phyloP scores from a whole-genome alignment of 2,113 vertebrate genomes.

The Sebastes fasciatus region DNA sequence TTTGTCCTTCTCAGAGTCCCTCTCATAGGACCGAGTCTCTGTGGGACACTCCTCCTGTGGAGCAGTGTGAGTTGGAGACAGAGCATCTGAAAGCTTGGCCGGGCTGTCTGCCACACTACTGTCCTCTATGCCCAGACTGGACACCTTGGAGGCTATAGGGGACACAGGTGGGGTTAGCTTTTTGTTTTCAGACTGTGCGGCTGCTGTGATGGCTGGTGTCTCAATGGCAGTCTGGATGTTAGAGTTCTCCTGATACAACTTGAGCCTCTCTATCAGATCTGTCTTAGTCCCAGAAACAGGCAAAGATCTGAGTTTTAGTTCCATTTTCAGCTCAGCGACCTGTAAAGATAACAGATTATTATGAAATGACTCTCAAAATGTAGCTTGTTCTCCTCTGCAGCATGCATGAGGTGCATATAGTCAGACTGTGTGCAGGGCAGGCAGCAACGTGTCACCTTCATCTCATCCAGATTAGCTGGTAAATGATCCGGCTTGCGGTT shows the following conservation, averaged over 20 bases:
- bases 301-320: slow-evolving; percentile 93
- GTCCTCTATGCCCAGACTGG: slow-evolving; percentile 87
- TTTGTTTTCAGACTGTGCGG: slow-evolving; percentile 80
- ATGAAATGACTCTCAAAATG: not conserved
- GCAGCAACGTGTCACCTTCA: slow-evolving; percentile 88
- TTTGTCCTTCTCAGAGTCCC: slow-evolving; percentile 93
- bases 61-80: slow-evolving; percentile 76
- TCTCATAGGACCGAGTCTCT: slow-evolving; percentile 84
- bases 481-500: slow-evolving; percentile 88
- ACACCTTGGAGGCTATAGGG: slow-evolving; percentile 89
- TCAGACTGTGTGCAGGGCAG: slow-evolving; percentile 6
- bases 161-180: slow-evolving; percentile 90
- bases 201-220: slow-evolving; percentile 79
- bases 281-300: slow-evolving; percentile 98
- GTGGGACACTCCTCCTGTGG: slow-evolving; percentile 74
- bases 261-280: slow-evolving; percentile 94
- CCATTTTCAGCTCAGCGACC: slow-evolving; percentile 97
- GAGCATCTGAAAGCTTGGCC: slow-evolving; percentile 69
- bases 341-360: slow-evolving; percentile 62
- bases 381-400: not conserved
- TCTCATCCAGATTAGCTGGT: slow-evolving; percentile 93
- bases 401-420: not conserved
- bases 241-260: slow-evolving; percentile 60
- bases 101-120: slow-evolving; percentile 80
- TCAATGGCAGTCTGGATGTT: slow-evolving; percentile 66